Percentiles rank a stretch among this genome's conserved stretches.
Evolutionary conservation across 2,797 vertebrate species (phyloP).

Genomic region (Myioborus melanocephalus): DNA sequence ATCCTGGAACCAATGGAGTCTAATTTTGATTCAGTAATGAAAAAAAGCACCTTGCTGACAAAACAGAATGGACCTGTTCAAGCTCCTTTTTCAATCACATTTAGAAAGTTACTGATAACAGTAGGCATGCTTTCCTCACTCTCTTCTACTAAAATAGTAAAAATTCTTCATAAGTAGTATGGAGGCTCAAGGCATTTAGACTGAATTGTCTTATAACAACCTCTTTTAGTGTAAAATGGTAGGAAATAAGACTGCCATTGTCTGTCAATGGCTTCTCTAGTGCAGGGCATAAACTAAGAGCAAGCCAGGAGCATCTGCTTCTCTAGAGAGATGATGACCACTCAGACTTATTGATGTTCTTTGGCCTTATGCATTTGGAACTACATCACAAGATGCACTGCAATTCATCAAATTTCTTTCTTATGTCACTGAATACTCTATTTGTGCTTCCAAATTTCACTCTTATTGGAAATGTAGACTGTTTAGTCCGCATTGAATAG

Average conservation of each 20-base stretch:
- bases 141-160: neutral
- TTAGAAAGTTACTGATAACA: neutral
- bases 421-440: neutral
- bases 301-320: neutral
- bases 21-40: neutral
- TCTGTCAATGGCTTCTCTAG: neutral
- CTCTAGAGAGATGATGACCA: neutral
- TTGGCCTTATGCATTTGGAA: neutral
- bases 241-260: neutral
- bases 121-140: neutral
- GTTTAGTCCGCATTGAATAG: neutral
- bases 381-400: neutral
- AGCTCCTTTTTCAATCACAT: neutral
- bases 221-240: neutral
- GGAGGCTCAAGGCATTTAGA: neutral
- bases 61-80: neutral
- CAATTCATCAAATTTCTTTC: slow-evolving; percentile 11
- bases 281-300: neutral
- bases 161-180: neutral
- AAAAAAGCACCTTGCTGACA: slow-evolving; percentile 1
- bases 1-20: neutral
- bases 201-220: neutral
- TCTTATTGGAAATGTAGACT: neutral
- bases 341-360: neutral
- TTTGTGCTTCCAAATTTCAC: neutral